Conservation (phyloP, 2,888 invertebrate species). For the Aromia moschata region DNA sequence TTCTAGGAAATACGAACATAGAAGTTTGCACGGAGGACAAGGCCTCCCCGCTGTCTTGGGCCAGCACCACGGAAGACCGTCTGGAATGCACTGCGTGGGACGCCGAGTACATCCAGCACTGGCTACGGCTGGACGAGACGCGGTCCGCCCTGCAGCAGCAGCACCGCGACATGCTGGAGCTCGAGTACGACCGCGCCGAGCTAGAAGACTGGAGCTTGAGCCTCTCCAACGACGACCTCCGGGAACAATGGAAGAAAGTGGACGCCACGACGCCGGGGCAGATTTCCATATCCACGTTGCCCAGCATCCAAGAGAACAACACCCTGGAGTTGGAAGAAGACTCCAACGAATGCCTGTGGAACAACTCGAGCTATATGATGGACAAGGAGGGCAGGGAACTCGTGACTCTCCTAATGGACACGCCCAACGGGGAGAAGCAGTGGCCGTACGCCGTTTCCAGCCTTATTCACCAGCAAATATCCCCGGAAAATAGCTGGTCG, state of each 20-base stretch:
- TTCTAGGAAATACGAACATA: conserved; percentile 52
- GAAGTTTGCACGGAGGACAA: conserved; percentile 56
- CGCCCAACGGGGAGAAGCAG: conserved; percentile 66
- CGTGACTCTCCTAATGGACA: conserved; percentile 66
- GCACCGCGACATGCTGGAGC: conserved; percentile 73
- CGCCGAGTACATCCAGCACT: conserved; percentile 79
- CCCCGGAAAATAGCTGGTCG: conserved; percentile 70
- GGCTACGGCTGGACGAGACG: conserved; percentile 78
- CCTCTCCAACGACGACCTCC: conserved; percentile 74
- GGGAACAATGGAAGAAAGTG: conserved; percentile 61
- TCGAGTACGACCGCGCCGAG: conserved; percentile 80
- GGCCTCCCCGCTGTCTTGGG: conserved; percentile 66
- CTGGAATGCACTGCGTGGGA: conserved; percentile 72
- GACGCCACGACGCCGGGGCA: conserved; percentile 68
- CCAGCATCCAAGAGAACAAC: conserved; percentile 79
- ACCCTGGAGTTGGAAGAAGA: conserved; percentile 78
- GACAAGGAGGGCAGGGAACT: conserved; percentile 75
- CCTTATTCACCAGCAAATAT: conserved; percentile 52
- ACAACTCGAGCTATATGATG: conserved; percentile 71
- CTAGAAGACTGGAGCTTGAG: conserved; percentile 83
- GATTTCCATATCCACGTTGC: conserved; percentile 72
- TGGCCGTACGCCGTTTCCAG: conserved; percentile 71
- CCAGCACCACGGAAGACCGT: conserved; percentile 69
- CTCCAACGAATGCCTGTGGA: conserved; percentile 78
- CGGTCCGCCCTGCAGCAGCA: conserved; percentile 74